Percentiles rank a stretch among this genome's conserved stretches.
These are phyloP conservation scores for Phenganax marumi DNA, from an alignment of 92 coral and sea anemone species.

Conservation along the genomic window DNA sequence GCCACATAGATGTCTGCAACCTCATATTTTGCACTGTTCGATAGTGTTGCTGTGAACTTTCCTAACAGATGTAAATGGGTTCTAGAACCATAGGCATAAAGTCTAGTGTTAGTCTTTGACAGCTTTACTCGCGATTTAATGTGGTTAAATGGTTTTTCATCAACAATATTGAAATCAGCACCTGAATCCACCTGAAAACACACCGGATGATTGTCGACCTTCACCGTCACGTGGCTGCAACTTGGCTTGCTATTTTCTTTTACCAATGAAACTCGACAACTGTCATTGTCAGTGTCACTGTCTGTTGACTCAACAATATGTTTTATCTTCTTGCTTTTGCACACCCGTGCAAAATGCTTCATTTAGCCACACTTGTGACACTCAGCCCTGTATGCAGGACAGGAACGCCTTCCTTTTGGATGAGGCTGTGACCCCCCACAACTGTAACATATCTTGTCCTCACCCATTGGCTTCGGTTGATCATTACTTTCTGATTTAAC, in stretches of 20 bases:
- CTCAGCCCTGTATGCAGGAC: not conserved
- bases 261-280: constrained; percentile 15
- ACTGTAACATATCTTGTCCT: constrained; percentile 24
- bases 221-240: not conserved
- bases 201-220: constrained; percentile 11
- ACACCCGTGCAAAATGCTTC: constrained; percentile 17
- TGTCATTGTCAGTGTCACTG: constrained; percentile 20
- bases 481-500: not conserved
- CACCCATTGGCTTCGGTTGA: not conserved
- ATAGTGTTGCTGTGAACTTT: constrained; percentile 14
- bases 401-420: constrained; percentile 24
- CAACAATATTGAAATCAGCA: not conserved
- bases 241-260: constrained; percentile 2
- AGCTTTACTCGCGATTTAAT: not conserved
- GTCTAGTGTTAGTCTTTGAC: not conserved
- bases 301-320: constrained; percentile 14
- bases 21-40: not conserved
- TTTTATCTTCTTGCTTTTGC: not conserved
- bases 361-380: not conserved
- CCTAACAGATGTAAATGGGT: constrained; percentile 13
- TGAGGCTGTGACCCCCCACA: constrained; percentile 39
- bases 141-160: not conserved
- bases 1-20: not conserved
- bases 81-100: constrained; percentile 30
- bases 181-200: constrained; percentile 12